Percentiles rank a stretch among this genome's conserved stretches.
These are phyloP conservation scores for Ormia ochracea DNA, from an alignment of 2,888 invertebrate species.

Conservation along the genomic window DNA sequence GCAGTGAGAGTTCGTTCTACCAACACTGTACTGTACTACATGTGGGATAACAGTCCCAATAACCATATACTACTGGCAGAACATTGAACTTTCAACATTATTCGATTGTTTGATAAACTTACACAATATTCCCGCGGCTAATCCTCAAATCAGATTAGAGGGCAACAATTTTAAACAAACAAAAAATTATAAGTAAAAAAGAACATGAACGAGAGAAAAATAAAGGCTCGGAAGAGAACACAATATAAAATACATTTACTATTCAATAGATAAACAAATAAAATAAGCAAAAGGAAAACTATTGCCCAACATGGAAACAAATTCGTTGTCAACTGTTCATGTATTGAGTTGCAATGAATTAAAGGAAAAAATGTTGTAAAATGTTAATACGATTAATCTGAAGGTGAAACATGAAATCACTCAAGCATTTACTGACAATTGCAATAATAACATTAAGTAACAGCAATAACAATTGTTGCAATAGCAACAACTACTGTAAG, in stretches of 20 bases:
- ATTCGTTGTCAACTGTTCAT: slow-evolving; percentile 7
- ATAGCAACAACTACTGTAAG: not conserved
- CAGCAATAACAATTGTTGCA: slow-evolving; percentile 4
- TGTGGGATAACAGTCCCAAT: too few species aligned
- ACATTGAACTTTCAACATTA: too few species aligned
- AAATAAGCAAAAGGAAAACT: not conserved
- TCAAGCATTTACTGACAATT: slow-evolving; percentile 57
- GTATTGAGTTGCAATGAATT: not conserved
- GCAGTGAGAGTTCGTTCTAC: too few species aligned
- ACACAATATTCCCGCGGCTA: too few species aligned
- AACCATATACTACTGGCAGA: too few species aligned
- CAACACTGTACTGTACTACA: too few species aligned
- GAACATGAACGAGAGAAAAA: not conserved
- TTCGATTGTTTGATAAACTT: too few species aligned
- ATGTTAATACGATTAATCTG: slow-evolving; percentile 60
- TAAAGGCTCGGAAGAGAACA: not conserved
- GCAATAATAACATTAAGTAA: slow-evolving; percentile 58
- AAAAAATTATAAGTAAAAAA: not conserved
- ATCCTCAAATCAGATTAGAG: too few species aligned
- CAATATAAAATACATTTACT: slow-evolving; percentile 1
- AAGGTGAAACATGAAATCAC: slow-evolving; percentile 58
- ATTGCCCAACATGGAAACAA: slow-evolving; percentile 5
- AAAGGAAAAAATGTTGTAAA: slow-evolving; percentile 10
- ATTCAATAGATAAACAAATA: not conserved
- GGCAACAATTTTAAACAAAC: too few species aligned